Base-by-base conservation (phyloP, 2,888 invertebrate species). In the Smittia aterrima region DNA sequence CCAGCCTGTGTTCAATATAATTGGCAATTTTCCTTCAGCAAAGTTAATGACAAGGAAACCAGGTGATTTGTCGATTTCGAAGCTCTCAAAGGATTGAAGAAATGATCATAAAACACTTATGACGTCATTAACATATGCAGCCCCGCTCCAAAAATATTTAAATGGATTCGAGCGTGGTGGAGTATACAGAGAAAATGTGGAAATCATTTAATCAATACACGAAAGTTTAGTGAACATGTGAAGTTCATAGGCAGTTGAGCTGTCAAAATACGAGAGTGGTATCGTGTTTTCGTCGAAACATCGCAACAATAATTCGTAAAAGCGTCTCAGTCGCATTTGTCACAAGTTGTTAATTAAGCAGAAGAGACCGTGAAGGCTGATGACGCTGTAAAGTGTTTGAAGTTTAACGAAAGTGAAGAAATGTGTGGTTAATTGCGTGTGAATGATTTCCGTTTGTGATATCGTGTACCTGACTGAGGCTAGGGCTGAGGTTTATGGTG, bases 131-230 rank as follows among this genome's bases (percentile, higher is more conserved):
- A 9, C 32, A 3, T 32, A 32, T 32, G 32, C 32, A 47, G n/a
- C 47, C 47, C 11, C 47, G 47, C 16, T 32, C 11, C n/a, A 47
- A 47, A 47, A 2, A n/a, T 13, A 47, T 47, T 32, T 47, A 47
- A 47, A 47, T 47, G 16, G 47, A 47, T 47, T 47, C 11, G 11
- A n/a, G 47, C 47, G 11, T 47, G 9, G 38, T 38, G 4, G 18
- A n/a, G 22, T 58, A 18, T 18, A 20, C 58, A 58, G 24, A 62
- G 24, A 66, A 66, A 66, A 27, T 66, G 25, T 66, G 64, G 64
- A 66, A 66, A 66, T 66, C 24, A 66, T 66, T 66, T 66, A 66
- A 66, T 66, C 64, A 66, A 66, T 66, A 22, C 58, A 22, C 20
- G 20, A 24, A 62, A 22, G 20, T 24, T 22, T 22, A 62, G 24